These are phyloP conservation scores for Branchellion lobata DNA, from an alignment of 2,888 invertebrate genomes.

Conservation along the genomic window DNA sequence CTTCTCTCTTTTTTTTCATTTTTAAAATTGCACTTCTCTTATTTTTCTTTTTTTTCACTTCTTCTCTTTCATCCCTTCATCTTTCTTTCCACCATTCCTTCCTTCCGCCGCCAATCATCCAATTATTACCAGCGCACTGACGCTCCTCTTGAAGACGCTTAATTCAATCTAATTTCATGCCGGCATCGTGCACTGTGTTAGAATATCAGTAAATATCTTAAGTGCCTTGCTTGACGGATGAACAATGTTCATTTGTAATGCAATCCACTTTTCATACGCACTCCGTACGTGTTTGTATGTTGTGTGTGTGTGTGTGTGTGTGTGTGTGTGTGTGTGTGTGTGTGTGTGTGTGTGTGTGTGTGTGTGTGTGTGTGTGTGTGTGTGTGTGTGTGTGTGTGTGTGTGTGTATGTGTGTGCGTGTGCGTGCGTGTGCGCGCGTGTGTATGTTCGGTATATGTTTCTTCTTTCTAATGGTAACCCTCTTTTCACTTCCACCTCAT, in stretches of 20 bases:
- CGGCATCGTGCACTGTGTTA: no score
- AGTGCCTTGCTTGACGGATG: constrained; percentile 2
- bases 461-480: no score
- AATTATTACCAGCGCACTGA: no score
- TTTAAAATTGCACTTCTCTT: no score
- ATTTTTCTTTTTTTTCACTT: no score
- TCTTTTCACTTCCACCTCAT: no score
- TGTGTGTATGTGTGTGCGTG: constrained; percentile 23
- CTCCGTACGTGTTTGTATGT: constrained; percentile 20
- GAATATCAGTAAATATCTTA: not conserved
- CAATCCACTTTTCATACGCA: not conserved
- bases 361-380: constrained; percentile 45
- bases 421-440: not conserved
- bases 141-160: no score
- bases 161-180: no score
- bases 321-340: constrained; percentile 43
- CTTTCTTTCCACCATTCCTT: no score
- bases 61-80: no score
- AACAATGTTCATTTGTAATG: constrained; percentile 10
- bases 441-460: constrained; percentile 11
- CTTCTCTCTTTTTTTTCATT: no score
- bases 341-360: constrained; percentile 46
- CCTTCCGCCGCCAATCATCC: no score
- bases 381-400: constrained; percentile 42
- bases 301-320: constrained; percentile 28